Base-by-base conservation (phyloP, 2,113 vertebrate genomes). In the Equus quagga region DNA sequence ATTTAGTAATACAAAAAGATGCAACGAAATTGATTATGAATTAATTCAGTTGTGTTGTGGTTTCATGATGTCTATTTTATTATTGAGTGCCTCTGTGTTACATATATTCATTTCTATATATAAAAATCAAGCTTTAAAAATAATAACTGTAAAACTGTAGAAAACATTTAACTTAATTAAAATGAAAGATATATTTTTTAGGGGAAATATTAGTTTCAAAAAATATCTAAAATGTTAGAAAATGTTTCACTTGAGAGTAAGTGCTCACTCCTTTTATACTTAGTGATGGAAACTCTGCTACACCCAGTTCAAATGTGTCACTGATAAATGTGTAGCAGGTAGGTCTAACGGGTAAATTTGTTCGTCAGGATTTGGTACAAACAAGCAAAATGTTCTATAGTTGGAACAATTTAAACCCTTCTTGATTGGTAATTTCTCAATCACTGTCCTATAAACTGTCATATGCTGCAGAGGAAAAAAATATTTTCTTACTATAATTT, bases 1-100 rank as follows among this genome's bases (percentile, higher is more conserved):
- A 89, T 89, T 92, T 96, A 94, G 33, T 62, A 91, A 64, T 70
- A 81, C 3, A 82, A 78, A 93, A 87, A 94, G 26, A 89, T 94
- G 33, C 28, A 94, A 83, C 4, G 1, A 12, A 83, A 88, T 41
- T 91, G 62, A 21, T 84, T 72, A 84, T 84, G 65, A 86, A 73
- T 80, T 79, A 72, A 31, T 83, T 79, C 62, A 49, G 36, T 76
- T 86, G 33, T n/a, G 24, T 31, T 80, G n/a, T 56, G 12, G 28
- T 82, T 93, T 81, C 24, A 88, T 91, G 28, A 80, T 46, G 33
- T 72, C 80, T 89, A 87, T 67, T 89, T 91, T 83, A 89, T 92
- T 83, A 58, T 23, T 72, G 51, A 87, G 31, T 80, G 60, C 4
- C n/a, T 56, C 10, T 87, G 41, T 87, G 41, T 92, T 56, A 95